These are phyloP conservation scores for Leptopilina boulardi DNA, from an alignment of 1,140 invertebrate genomes.

Conservation along the genomic window DNA sequence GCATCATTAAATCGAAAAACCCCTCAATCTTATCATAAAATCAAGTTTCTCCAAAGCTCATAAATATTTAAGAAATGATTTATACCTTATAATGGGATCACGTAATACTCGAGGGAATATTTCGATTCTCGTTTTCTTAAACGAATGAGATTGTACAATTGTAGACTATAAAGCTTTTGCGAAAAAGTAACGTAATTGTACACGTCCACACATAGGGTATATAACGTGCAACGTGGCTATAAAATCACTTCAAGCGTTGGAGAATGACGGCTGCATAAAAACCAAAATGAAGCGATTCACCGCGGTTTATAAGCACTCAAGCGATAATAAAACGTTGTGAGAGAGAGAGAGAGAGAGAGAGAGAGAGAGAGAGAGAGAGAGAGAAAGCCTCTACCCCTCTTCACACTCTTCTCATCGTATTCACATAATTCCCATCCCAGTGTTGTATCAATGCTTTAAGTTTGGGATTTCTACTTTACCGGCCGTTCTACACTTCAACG, in stretches of 20 bases:
- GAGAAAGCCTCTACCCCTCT: no score
- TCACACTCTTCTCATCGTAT: no score
- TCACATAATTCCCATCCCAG: slow-evolving; percentile 40
- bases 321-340: slow-evolving; percentile 63
- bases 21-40: slow-evolving; percentile 10
- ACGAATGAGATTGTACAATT: slow-evolving; percentile 25
- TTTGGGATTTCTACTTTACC: slow-evolving; percentile 54
- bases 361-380: no score
- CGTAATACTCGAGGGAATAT: not conserved
- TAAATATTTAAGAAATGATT: slow-evolving; percentile 17
- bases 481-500: slow-evolving; percentile 40
- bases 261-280: slow-evolving; percentile 59
- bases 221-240: slow-evolving; percentile 34
- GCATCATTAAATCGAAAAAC: not conserved
- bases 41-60: slow-evolving; percentile 15
- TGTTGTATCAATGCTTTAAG: slow-evolving; percentile 40
- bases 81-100: slow-evolving; percentile 14
- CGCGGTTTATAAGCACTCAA: slow-evolving; percentile 61
- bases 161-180: not conserved
- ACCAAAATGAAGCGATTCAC: slow-evolving; percentile 67
- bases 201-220: slow-evolving; percentile 4
- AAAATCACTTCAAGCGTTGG: slow-evolving; percentile 52
- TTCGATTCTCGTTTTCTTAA: slow-evolving; percentile 29
- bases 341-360: no score
- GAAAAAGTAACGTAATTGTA: slow-evolving; percentile 26